These are phyloP conservation scores for Nyctibius bracteatus DNA, from an alignment of 2,113 vertebrate genomes.

Conservation along the genomic window DNA sequence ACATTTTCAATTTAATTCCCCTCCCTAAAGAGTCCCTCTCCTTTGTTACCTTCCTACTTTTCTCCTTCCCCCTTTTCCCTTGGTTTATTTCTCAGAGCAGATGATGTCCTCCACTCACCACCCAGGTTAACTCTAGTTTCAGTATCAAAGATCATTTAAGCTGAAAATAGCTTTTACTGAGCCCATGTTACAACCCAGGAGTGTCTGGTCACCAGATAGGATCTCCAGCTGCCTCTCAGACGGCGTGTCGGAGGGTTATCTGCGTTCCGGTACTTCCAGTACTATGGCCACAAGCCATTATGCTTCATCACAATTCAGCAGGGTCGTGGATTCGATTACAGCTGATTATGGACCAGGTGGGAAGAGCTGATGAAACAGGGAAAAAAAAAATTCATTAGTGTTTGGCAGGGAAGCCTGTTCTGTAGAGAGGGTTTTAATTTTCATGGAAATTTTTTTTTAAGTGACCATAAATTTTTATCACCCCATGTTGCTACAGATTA, in stretches of 20 bases:
- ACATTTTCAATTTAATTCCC: background rate
- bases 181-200: background rate
- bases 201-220: constrained; percentile 1
- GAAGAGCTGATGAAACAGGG: background rate
- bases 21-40: background rate
- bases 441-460: background rate
- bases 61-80: background rate
- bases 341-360: background rate
- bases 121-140: constrained; percentile 13
- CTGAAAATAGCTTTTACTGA: constrained; percentile 31
- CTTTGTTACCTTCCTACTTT: background rate
- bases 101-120: background rate
- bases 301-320: background rate
- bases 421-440: background rate
- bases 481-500: background rate
- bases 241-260: background rate
- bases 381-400: rapidly evolving
- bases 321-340: background rate
- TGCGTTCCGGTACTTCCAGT: background rate
- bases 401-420: background rate
- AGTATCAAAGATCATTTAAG: constrained; percentile 28
- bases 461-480: background rate
- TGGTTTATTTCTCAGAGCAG: background rate
- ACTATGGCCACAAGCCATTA: background rate
- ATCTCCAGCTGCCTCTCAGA: constrained; percentile 1